Conservation (phyloP, 2,113 vertebrate species). For the Amphiprion percula region DNA sequence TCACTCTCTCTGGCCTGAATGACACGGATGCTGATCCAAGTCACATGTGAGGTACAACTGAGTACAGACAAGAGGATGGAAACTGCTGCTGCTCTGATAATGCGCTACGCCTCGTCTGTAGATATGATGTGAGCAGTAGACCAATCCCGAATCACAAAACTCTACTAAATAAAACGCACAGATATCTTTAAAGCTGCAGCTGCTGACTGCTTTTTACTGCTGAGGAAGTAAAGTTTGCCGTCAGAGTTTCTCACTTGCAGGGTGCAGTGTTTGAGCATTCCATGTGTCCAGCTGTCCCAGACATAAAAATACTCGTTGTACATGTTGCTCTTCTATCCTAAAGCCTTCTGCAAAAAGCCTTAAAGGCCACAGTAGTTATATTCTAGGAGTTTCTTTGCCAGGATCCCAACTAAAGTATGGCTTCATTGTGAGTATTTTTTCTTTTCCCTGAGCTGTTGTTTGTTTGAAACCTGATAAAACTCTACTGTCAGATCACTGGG, state of each 20-base stretch:
- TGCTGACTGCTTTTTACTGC: not conserved
- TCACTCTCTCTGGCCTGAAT: not conserved
- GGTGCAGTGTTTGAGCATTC: too few species aligned
- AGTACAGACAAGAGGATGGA: not conserved
- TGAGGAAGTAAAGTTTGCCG: not conserved
- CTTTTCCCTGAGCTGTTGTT: conserved; percentile 40
- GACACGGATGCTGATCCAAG: not conserved
- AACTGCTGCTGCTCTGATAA: not conserved
- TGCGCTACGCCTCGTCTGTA: not conserved
- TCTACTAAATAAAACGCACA: not conserved
- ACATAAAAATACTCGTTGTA: too few species aligned
- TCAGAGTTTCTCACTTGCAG: too few species aligned
- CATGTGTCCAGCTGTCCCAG: too few species aligned
- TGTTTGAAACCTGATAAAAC: conserved; percentile 7
- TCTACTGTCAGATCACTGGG: conserved; percentile 20
- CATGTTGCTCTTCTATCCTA: conserved; percentile 77
- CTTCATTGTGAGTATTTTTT: conserved; percentile 57
- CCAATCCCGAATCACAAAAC: not conserved
- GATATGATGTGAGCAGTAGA: not conserved
- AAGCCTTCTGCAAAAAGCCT: conserved; percentile 89
- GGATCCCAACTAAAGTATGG: conserved; percentile 79
- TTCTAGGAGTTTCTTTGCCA: conserved; percentile 78
- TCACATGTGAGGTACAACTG: conserved; percentile 5
- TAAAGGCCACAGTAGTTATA: conserved; percentile 81
- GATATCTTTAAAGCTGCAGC: not conserved